Evolutionary conservation across 2,888 invertebrate genomes (phyloP).

Genomic region (Acrobasis consociella): DNA sequence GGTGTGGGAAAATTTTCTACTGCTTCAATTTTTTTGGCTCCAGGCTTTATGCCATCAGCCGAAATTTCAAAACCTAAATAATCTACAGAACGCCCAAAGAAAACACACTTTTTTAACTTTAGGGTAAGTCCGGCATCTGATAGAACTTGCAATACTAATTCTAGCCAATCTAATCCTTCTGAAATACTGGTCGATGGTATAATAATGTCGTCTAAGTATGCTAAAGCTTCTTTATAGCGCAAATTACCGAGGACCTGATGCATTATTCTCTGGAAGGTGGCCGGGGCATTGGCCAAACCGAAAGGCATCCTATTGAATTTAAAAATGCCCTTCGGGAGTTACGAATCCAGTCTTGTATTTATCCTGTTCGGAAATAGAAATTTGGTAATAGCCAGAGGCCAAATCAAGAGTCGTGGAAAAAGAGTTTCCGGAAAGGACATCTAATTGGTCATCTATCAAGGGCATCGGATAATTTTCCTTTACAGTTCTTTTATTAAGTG

Average conservation of each 20-base stretch:
- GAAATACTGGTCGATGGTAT: slow-evolving; percentile 22
- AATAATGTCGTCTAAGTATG: slow-evolving; percentile 26
- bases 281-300: slow-evolving; percentile 21
- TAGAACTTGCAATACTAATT: neutral
- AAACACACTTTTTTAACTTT: slow-evolving; percentile 11
- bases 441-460: slow-evolving; percentile 23
- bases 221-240: slow-evolving; percentile 19
- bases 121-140: neutral
- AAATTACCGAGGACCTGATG: slow-evolving; percentile 24
- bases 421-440: slow-evolving; percentile 14
- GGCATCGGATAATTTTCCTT: slow-evolving; percentile 24
- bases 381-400: slow-evolving; percentile 20
- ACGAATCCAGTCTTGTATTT: slow-evolving; percentile 19
- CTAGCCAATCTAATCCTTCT: neutral
- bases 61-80: slow-evolving; percentile 11
- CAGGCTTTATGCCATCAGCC: neutral
- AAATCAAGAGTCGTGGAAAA: slow-evolving; percentile 20
- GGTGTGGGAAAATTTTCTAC: neutral
- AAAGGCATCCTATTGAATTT: slow-evolving; percentile 24
- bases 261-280: slow-evolving; percentile 22
- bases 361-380: slow-evolving; percentile 13
- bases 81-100: slow-evolving; percentile 13
- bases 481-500: slow-evolving; percentile 19
- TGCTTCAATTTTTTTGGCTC: neutral
- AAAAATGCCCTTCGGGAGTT: neutral